Percentiles rank a stretch among this genome's conserved stretches.
Conservation (phyloP, 2,797 vertebrate species). For the Synaphobranchus kaupii region DNA sequence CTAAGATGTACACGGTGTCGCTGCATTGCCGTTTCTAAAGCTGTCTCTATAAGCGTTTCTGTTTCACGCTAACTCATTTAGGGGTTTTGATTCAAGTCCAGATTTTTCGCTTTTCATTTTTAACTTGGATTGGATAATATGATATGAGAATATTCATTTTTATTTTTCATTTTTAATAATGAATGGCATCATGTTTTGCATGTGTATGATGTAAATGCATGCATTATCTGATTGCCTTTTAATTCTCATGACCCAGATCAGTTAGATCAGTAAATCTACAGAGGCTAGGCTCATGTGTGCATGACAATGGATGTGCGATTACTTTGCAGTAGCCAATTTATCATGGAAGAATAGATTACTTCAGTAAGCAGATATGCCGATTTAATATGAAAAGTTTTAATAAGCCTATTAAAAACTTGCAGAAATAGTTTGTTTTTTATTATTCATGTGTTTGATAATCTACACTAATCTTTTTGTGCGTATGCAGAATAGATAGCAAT, state of each 20-base stretch:
- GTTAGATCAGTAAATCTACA: slow-evolving; percentile 8
- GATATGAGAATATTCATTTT: not conserved
- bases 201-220: not conserved
- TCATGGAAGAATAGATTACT: not conserved
- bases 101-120: not conserved
- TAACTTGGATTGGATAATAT: not conserved
- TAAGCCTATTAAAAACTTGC: not conserved
- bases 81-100: not conserved
- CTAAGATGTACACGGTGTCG: not conserved
- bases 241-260: not conserved
- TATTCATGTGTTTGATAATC: not conserved
- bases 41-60: slow-evolving; percentile 13
- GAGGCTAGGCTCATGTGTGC: not conserved
- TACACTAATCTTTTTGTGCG: not conserved
- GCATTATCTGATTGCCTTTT: not conserved
- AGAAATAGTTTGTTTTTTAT: not conserved
- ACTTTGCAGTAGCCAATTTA: not conserved
- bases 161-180: not conserved
- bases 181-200: not conserved
- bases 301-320: slow-evolving; percentile 2
- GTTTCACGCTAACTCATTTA: not conserved
- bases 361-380: not conserved
- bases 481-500: not conserved
- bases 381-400: not conserved
- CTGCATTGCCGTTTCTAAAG: slow-evolving; percentile 36